Conservation (phyloP, 1,140 invertebrate genomes). For the Mizuhopecten yessoensis region DNA sequence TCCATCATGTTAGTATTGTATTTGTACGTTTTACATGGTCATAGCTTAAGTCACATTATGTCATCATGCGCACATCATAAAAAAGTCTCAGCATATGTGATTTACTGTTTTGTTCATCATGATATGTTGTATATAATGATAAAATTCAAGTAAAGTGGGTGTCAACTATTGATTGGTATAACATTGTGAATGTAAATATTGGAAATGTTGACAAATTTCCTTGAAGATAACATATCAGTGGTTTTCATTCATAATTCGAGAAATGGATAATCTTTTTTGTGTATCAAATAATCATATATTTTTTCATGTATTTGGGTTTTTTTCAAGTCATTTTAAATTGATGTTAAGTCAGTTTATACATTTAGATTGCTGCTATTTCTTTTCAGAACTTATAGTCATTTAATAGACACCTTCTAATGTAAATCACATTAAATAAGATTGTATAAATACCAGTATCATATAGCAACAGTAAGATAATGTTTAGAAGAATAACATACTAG, state of each 20-base stretch:
- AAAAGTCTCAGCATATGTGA: constrained; percentile 21
- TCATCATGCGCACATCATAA: constrained; percentile 8
- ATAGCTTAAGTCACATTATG: neutral
- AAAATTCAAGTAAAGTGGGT: neutral
- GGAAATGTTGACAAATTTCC: constrained; percentile 34
- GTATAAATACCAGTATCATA: too few relatives aligned
- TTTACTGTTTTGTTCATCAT: neutral
- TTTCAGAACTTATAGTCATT: neutral
- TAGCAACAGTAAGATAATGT: neutral
- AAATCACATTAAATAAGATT: neutral
- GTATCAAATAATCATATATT: neutral
- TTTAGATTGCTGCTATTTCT: neutral
- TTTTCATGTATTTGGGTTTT: neutral
- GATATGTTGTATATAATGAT: neutral
- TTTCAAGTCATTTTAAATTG: neutral
- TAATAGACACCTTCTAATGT: neutral
- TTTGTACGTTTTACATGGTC: neutral
- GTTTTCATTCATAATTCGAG: neutral
- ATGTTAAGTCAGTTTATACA: neutral
- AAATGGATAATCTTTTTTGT: neutral
- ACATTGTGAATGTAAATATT: neutral
- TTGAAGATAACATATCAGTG: constrained; percentile 11
- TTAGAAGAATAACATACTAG: neutral
- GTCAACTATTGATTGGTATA: neutral
- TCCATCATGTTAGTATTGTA: constrained; percentile 18